Base-by-base conservation (phyloP, 2,113 vertebrate genomes). In the Pycnonotus jocosus region DNA sequence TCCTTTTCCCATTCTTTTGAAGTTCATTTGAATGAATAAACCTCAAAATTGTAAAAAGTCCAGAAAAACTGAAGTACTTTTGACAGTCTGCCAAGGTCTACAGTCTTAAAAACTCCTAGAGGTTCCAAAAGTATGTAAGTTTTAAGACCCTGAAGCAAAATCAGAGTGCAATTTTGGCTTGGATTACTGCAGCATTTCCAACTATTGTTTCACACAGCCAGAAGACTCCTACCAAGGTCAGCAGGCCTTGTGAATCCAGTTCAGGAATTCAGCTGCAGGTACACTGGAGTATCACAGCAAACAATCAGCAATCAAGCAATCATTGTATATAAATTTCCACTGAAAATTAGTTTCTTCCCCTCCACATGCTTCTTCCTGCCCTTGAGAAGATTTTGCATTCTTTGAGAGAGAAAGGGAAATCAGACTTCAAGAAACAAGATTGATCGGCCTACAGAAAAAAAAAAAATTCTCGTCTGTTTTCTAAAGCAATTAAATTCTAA, bases 401-500 rank as follows among this genome's bases (percentile, higher is more conserved):
- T 69, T 87, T 28, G 56, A 88, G 50, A 80, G 37, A 37, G 44
- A 20, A 54, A 8, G 27, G 30, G 12, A 85, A 88, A 96, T 95
- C 60, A 96, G 95, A 92, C 72, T 94, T 92, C 60, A 88, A 95
- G 35, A 90, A 92, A 90, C 31, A 95, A 96, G 79, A 96, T 33
- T 92, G 50, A 96, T 95, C 50, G 61, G 23, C 40, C 42, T 50
- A 66, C 37, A 33, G 24, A 2, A 6, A 28, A 51, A 53, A 28
- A 50, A 10, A 33, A 92, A 95, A 96, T 92, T 95, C 62, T 95
- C 24, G 16, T 10, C 53, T 95, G 28, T 54, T 95, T 81, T 92
- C 74, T 89, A 89, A 89, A 74, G 58, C 54, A 48, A 94, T 96
- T 96, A 94, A 94, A 95, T 82, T 65, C 90, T 95, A 92, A 95